Conservation (phyloP, 2,888 invertebrate species). For the Beris morrisii region DNA sequence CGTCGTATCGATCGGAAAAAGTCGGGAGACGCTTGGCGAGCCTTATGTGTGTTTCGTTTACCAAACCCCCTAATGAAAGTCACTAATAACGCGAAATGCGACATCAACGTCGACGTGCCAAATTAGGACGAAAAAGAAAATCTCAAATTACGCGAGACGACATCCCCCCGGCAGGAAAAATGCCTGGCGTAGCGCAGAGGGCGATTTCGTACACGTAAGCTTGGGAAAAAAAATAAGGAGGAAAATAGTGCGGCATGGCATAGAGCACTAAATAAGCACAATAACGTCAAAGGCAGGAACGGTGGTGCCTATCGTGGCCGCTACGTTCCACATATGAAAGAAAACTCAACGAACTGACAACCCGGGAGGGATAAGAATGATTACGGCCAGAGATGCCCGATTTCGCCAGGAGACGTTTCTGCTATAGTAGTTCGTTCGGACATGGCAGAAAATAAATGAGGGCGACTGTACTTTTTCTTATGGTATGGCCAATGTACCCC, state of each 20-base stretch:
- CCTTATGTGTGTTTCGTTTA: conserved; percentile 7
- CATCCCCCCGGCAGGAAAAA: conserved; percentile 34
- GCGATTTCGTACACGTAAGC: conserved; percentile 31
- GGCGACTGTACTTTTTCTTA: conserved; percentile 24
- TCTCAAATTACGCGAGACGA: conserved; percentile 50
- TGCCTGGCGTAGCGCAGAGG: conserved; percentile 11
- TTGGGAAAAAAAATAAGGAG: conserved; percentile 37
- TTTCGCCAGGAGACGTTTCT: neutral
- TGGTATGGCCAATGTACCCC: conserved; percentile 19
- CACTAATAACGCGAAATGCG: conserved; percentile 34
- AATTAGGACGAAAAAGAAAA: conserved; percentile 48
- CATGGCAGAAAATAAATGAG: conserved; percentile 38
- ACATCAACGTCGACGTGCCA: conserved; percentile 46
- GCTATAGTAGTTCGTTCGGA: conserved; percentile 33
- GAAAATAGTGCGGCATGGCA: conserved; percentile 40
- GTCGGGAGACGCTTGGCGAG: too few species aligned
- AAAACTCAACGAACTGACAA: neutral
- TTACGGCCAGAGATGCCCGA: conserved; percentile 18
- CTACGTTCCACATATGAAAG: conserved; percentile 32
- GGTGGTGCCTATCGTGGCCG: conserved; percentile 18
- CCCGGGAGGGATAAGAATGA: conserved; percentile 25
- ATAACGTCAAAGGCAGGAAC: conserved; percentile 49
- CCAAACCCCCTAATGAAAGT: conserved; percentile 27
- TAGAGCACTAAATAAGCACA: conserved; percentile 46
- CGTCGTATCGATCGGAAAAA: conserved; percentile 1